A percentile compares a stretch with the other conserved stretches of the same genome.
Evolutionary conservation across 2,888 invertebrate genomes (phyloP).

Genomic region (Heteromyza rotundicornis): DNA sequence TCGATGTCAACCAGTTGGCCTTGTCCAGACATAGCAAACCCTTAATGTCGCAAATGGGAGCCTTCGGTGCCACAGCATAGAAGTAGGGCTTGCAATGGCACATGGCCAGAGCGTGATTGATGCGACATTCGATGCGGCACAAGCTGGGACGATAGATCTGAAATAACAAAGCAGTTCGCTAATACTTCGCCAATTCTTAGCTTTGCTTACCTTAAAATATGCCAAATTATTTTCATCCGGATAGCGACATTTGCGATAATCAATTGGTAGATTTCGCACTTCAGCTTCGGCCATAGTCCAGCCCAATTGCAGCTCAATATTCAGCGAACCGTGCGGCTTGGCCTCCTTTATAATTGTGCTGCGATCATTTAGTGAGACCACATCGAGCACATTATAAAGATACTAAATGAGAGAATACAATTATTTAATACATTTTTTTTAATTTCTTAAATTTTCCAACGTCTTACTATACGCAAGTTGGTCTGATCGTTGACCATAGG

Average conservation of each 20-base stretch:
- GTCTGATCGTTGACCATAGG: conserved; percentile 24
- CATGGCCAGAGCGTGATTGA: conserved; percentile 46
- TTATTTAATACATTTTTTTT: too few relatives aligned
- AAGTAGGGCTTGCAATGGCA: conserved; percentile 58
- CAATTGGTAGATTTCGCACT: conserved; percentile 49
- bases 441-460: too few relatives aligned
- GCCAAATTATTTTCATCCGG: conserved; percentile 49
- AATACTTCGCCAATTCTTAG: neutral
- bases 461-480: neutral
- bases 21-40: conserved; percentile 51
- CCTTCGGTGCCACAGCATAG: conserved; percentile 45
- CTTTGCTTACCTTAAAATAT: conserved; percentile 45
- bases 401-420: conserved; percentile 35
- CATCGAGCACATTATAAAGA: conserved; percentile 49
- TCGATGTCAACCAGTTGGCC: conserved; percentile 42
- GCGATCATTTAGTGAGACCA: conserved; percentile 43
- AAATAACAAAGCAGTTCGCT: neutral
- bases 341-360: conserved; percentile 36
- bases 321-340: conserved; percentile 32
- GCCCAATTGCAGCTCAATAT: conserved; percentile 40
- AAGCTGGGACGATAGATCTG: conserved; percentile 52
- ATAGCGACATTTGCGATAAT: conserved; percentile 57
- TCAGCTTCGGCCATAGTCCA: conserved; percentile 46
- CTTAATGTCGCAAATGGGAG: conserved; percentile 44
- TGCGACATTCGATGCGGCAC: conserved; percentile 56